Percentiles rank a stretch among this genome's conserved stretches.
phyloP scores from a whole-genome alignment of 2,113 vertebrate genomes.

The Epinephelus cyanopodus region DNA sequence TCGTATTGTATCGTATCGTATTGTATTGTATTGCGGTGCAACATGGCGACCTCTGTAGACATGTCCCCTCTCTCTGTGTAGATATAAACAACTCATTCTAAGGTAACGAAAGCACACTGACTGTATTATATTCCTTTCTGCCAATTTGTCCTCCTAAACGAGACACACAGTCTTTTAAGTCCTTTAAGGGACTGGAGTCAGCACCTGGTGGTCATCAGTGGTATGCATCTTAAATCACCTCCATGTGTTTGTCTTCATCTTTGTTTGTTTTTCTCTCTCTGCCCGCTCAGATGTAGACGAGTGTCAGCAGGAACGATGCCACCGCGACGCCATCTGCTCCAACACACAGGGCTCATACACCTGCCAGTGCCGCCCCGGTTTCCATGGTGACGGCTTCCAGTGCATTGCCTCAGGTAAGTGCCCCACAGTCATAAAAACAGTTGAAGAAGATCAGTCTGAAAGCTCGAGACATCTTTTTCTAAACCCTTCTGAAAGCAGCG shows the following conservation, averaged over 20 bases:
- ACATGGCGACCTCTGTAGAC: too few relatives aligned
- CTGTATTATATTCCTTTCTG: too few relatives aligned
- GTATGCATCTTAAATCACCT: background rate
- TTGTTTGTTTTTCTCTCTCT: background rate
- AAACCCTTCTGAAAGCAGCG: background rate
- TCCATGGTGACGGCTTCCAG: slow-evolving; percentile 90
- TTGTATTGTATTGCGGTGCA: too few relatives aligned
- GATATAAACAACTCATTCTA: too few relatives aligned
- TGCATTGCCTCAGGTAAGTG: slow-evolving; percentile 78
- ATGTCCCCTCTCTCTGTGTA: too few relatives aligned
- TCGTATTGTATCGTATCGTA: too few relatives aligned
- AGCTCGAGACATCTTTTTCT: background rate
- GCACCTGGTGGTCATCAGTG: background rate
- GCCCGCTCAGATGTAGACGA: slow-evolving; percentile 89
- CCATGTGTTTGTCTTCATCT: background rate
- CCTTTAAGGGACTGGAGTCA: background rate
- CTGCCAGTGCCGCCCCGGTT: slow-evolving; percentile 90
- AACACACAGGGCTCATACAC: slow-evolving; percentile 91
- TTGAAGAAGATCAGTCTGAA: background rate
- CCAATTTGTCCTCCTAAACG: too few relatives aligned
- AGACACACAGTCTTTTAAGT: too few relatives aligned
- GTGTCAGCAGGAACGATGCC: slow-evolving; percentile 87
- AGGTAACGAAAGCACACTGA: too few relatives aligned
- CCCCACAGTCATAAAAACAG: background rate
- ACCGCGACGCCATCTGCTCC: slow-evolving; percentile 89